Conservation (phyloP, 2,113 vertebrate genomes). For the Corythornis vintsioides region DNA sequence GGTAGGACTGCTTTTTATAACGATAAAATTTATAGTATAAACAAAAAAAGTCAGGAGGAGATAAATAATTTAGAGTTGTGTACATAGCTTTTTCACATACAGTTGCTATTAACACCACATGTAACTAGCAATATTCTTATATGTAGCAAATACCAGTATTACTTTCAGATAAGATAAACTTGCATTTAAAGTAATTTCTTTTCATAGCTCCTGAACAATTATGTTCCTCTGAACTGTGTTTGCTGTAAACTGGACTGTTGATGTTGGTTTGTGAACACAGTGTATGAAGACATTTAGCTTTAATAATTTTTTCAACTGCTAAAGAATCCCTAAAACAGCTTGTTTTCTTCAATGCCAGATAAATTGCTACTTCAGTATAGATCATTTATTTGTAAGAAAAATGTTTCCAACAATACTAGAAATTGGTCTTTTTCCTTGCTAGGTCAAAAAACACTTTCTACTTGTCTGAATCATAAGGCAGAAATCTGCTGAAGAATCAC, state of each 20-base stretch:
- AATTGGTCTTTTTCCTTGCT: constrained; percentile 1
- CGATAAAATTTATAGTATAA: neutral
- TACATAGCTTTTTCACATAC: neutral
- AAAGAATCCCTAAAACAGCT: neutral
- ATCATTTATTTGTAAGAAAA: constrained; percentile 29
- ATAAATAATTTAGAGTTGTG: neutral
- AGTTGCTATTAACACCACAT: neutral
- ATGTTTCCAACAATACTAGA: neutral
- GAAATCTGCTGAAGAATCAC: constrained; percentile 5
- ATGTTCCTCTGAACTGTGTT: neutral
- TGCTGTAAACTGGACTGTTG: neutral
- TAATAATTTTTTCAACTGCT: neutral
- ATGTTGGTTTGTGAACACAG: neutral
- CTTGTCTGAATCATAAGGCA: neutral
- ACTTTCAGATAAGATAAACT: neutral
- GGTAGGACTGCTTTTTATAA: neutral
- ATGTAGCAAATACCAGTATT: neutral
- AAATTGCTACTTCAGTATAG: neutral
- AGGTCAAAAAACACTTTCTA: neutral
- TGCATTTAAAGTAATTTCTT: neutral
- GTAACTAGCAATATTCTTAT: neutral
- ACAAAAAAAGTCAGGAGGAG: neutral
- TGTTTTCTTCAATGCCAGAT: neutral
- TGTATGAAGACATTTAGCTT: neutral
- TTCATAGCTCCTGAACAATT: neutral